phyloP scores from a whole-genome alignment of 2,797 vertebrate genomes.

The Oophaga sylvatica region DNA sequence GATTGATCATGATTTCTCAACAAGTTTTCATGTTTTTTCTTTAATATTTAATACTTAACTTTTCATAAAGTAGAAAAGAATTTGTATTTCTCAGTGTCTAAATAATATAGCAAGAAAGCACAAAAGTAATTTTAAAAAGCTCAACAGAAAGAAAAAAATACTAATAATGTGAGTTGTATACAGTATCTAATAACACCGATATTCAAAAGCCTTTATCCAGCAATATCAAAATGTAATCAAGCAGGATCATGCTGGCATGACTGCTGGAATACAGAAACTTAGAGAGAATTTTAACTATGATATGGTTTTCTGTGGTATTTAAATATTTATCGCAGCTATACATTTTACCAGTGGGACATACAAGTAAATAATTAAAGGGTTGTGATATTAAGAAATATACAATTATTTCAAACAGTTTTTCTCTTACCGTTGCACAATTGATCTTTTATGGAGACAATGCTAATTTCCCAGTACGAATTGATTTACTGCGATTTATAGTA shows the following conservation, averaged over 20 bases:
- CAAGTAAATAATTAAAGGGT: conserved; percentile 48
- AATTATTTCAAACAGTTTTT: conserved; percentile 15
- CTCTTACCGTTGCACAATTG: not conserved
- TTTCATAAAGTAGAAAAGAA: not conserved
- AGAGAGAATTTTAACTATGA: conserved; percentile 46
- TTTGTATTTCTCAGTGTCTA: not conserved
- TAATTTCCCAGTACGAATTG: conserved; percentile 21
- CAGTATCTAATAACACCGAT: conserved; percentile 28
- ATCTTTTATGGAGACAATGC: conserved; percentile 1
- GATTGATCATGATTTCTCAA: not conserved
- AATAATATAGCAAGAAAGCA: not conserved
- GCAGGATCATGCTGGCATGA: conserved; percentile 43
- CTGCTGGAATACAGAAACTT: conserved; percentile 37
- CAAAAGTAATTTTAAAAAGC: conserved; percentile 36
- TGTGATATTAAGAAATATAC: conserved; percentile 34
- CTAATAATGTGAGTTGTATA: not conserved
- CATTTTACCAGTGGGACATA: conserved; percentile 33
- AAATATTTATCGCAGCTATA: conserved; percentile 54
- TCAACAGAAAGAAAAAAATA: conserved; percentile 15
- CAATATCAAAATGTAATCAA: conserved; percentile 54
- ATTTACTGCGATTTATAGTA: conserved; percentile 14
- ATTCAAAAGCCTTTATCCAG: conserved; percentile 46
- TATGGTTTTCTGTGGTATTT: conserved; percentile 35
- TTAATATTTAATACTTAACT: not conserved
- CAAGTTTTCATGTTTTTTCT: not conserved